Base-by-base conservation (phyloP, 2,888 invertebrate genomes). In the Prosapia bicincta region DNA sequence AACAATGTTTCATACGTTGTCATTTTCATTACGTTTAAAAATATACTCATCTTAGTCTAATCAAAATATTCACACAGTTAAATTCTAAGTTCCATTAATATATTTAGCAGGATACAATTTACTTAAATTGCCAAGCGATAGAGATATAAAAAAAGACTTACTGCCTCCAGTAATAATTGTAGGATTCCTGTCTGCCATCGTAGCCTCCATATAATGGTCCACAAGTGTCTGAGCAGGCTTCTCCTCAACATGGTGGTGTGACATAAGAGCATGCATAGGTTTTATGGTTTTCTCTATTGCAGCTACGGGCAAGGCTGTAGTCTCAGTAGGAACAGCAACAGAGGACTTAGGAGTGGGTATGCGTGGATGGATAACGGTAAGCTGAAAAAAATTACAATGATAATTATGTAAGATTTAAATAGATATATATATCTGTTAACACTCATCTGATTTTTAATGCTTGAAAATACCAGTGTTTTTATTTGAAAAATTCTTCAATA, bases 291-390 rank as follows among this genome's bases (percentile, higher is more conserved):
- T 3, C 82, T 82, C 43, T 78, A 66, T 10, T 79, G 78, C 75
- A 71, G 74, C 66, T 71, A 81, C 79, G 15, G 84, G 84, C 0
- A 85, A 85, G n/a, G 76, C 66, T 30, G 23, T 28, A n/a, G n/a
- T n/a, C 32, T 76, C 76, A 20, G 72, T 76, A 2, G 76, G 65
- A 9, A 65, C 65, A 9, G 69, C 65, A 1, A 24, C 74, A 24
- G 68, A 10, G 32, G 75, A 69, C 13, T 81, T 81, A 15, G 81
- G 81, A 26, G 83, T 81, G 70, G 83, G 81, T 83, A 90, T 88
- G 82, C 93, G 92, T 0, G 96, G 96, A 87, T 97, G 97, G 78
- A 96, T 92, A 69, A 97, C 96, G 0, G 96, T 96, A 81, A 96
- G 84, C 92, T 91, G 83, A 0, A 83, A 82, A 43, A 69, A 23